Evolutionary conservation across 2,113 vertebrate species (phyloP), one percentile per base, ranked within the genome.

Genomic region (Malaclemys terrapin): DNA sequence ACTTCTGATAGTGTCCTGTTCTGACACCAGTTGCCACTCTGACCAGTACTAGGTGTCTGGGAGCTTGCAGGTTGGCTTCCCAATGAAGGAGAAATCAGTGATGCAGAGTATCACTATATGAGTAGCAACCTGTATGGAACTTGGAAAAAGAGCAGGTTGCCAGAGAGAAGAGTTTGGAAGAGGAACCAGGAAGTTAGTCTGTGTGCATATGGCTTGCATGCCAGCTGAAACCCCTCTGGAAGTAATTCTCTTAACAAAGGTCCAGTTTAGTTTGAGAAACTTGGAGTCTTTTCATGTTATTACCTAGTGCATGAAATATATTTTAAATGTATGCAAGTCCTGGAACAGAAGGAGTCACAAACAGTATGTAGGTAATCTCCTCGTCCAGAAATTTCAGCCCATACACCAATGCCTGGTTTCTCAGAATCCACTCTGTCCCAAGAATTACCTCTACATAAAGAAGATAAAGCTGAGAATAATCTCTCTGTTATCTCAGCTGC

Each of bases 401-500:
- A 57, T 27, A 42, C 20, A 78, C 69, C 47, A 2, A 6, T 42
- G 42, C 5, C 76, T 57, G 69, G 10, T 35, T 38, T 16, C 80
- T 11, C 38, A 69, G 31, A 59, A 72, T 13, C 12, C 2, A 7
- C 45, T 53, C 14, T 86, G 25, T 38, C 84, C 72, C 17, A 91
- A 93, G 20, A 89, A 53, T 4, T 81, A 52, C 2, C 1, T 84
- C 95, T 93, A 88, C 6, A 31, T 87, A 84, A 5, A 82, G 45
- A 17, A 2, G 62, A 47, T 57, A 75, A 94, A 87, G 2, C 3
- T 65, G 93, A 65, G 2, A 62, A 20, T 1, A 72, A 72, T 72
- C 35, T 94, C 54, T 87, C n/a, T 91, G 59, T 29, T 87, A 65
- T 85, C 16, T 20, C 16, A 38, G n/a, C 90, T 91, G 91, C 89